phyloP scores from a whole-genome alignment of 2,888 invertebrate species.

The Aleiodes testaceus region DNA sequence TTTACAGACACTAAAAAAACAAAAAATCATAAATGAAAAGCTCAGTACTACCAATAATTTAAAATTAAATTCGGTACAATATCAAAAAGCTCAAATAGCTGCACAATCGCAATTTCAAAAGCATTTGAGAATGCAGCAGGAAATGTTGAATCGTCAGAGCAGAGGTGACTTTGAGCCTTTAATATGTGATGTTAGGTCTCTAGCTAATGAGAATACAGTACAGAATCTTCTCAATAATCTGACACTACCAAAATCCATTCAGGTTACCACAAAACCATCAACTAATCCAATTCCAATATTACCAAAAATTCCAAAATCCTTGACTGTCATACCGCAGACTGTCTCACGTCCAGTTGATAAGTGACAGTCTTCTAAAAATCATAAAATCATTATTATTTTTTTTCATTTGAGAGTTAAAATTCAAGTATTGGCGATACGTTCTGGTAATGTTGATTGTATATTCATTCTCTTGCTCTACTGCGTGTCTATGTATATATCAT shows the following conservation, averaged over 20 bases:
- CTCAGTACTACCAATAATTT: slow-evolving; percentile 50
- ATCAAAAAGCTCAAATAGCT: slow-evolving; percentile 61
- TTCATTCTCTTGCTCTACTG: too few species aligned
- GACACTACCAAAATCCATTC: slow-evolving; percentile 70
- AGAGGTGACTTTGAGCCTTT: slow-evolving; percentile 70
- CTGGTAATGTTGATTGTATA: too few species aligned
- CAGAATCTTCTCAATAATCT: slow-evolving; percentile 68
- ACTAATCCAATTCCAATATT: slow-evolving; percentile 74
- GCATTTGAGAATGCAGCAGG: slow-evolving; percentile 69
- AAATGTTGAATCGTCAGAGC: slow-evolving; percentile 69
- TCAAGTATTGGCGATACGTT: too few species aligned
- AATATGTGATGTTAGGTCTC: slow-evolving; percentile 69
- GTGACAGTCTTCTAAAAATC: slow-evolving; percentile 51
- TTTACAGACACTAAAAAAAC: slow-evolving; percentile 73
- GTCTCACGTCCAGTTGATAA: slow-evolving; percentile 68
- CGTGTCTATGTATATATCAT: too few species aligned
- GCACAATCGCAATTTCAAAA: slow-evolving; percentile 68
- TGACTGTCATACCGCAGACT: slow-evolving; percentile 86
- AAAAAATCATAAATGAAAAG: slow-evolving; percentile 72
- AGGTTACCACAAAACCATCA: slow-evolving; percentile 67
- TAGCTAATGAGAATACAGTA: slow-evolving; percentile 67
- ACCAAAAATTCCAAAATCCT: slow-evolving; percentile 86
- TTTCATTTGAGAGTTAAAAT: too few species aligned
- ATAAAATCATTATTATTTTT: neutral
- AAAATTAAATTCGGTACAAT: slow-evolving; percentile 49